Conservation (phyloP, 2,888 invertebrate species). For the Leptarthrus brevirostris region DNA sequence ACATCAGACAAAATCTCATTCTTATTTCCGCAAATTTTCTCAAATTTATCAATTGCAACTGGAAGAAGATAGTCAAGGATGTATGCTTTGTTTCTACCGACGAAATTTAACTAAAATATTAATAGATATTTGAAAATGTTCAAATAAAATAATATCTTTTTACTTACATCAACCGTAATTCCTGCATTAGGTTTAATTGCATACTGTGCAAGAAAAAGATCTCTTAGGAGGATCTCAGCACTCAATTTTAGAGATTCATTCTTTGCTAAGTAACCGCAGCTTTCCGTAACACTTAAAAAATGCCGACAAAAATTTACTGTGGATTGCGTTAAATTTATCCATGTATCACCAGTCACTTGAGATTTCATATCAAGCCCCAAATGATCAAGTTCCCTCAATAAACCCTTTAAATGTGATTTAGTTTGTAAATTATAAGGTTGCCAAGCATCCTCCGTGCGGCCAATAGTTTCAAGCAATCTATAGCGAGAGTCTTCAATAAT, state of each 20-base stretch:
- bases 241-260: conserved; percentile 63
- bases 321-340: conserved; percentile 66
- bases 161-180: conserved; percentile 64
- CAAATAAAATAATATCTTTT: too few relatives aligned
- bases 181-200: conserved; percentile 62
- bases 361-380: conserved; percentile 64
- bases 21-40: conserved; percentile 61
- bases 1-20: conserved; percentile 60
- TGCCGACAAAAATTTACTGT: conserved; percentile 65
- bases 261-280: conserved; percentile 65
- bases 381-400: conserved; percentile 63
- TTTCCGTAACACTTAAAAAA: conserved; percentile 63
- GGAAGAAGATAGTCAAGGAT: conserved; percentile 64
- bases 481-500: conserved; percentile 65
- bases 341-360: conserved; percentile 66
- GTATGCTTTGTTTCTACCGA: conserved; percentile 64
- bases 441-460: conserved; percentile 66
- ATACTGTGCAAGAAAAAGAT: conserved; percentile 64
- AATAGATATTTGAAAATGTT: too few relatives aligned
- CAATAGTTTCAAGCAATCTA: conserved; percentile 64
- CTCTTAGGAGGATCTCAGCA: conserved; percentile 62
- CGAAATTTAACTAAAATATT: conserved; percentile 63
- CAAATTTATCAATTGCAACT: conserved; percentile 63
- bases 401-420: conserved; percentile 64
- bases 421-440: conserved; percentile 67